Conservation (phyloP, 2,888 invertebrate species). For the Chydorus sphaericus region DNA sequence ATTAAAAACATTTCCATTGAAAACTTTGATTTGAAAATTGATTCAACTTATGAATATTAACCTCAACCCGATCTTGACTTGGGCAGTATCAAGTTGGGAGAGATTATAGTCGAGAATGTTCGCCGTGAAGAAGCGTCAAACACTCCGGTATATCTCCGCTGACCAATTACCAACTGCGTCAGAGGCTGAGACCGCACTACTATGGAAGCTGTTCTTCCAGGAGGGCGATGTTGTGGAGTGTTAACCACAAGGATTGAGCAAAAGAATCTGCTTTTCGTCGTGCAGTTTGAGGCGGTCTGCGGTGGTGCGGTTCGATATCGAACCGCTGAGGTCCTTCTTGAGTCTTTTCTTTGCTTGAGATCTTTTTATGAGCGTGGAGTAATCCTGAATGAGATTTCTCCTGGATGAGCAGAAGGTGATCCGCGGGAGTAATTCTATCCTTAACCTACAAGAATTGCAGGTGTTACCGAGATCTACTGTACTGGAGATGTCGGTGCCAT, state of each 20-base stretch:
- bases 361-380: constrained; percentile 68
- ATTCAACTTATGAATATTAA: constrained; percentile 23
- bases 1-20: constrained; percentile 16
- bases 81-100: constrained; percentile 56
- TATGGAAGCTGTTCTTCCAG: constrained; percentile 78
- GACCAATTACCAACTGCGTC: constrained; percentile 93
- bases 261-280: constrained; percentile 73
- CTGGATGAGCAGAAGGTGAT: constrained; percentile 74
- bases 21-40: background rate
- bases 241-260: constrained; percentile 79
- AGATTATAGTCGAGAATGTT: constrained; percentile 24
- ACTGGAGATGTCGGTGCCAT: constrained; percentile 84
- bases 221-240: constrained; percentile 72
- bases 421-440: constrained; percentile 84
- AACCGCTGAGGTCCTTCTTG: constrained; percentile 78
- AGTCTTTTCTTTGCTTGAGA: constrained; percentile 71
- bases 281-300: constrained; percentile 78
- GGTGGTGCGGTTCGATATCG: constrained; percentile 82
- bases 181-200: constrained; percentile 83
- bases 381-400: constrained; percentile 92
- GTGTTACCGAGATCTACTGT: constrained; percentile 78
- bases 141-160: constrained; percentile 87
- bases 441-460: constrained; percentile 86
- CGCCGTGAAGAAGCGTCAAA: constrained; percentile 61
- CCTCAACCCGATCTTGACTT: constrained; percentile 79